A percentile compares a stretch with the other conserved stretches of the same genome.
Conservation (phyloP, 2,888 invertebrate genomes). For the Andrena haemorrhoa region DNA sequence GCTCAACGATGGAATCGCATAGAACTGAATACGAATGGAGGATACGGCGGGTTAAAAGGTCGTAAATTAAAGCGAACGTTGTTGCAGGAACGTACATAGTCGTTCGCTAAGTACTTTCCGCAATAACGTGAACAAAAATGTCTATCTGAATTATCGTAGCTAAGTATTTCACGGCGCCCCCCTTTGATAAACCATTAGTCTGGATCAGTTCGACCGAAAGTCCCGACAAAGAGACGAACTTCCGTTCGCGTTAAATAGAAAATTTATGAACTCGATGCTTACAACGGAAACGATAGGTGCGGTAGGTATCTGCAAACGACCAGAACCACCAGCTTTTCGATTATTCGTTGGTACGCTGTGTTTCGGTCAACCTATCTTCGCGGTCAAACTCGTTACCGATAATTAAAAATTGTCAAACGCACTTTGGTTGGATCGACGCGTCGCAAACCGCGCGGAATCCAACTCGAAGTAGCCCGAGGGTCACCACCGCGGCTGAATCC, state of each 20-base stretch:
- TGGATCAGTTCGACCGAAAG: constrained; percentile 3
- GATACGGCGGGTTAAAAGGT: neutral
- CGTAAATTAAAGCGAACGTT: neutral
- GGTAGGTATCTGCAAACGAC: constrained; percentile 17
- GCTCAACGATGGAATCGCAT: no score
- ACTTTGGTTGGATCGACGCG: constrained; percentile 75
- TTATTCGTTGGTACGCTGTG: constrained; percentile 60
- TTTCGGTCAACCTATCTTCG: constrained; percentile 65
- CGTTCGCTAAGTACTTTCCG: neutral
- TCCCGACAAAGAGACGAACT: constrained; percentile 40
- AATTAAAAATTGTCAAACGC: constrained; percentile 84
- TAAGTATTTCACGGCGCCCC: constrained; percentile 22
- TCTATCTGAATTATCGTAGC: neutral
- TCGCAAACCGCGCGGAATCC: constrained; percentile 71
- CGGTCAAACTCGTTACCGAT: constrained; percentile 77
- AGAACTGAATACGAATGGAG: no score
- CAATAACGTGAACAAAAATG: constrained; percentile 6
- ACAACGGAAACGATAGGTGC: constrained; percentile 47
- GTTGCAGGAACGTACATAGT: no score
- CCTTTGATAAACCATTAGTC: constrained; percentile 31
- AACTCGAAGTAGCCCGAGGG: constrained; percentile 76
- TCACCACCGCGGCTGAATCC: constrained; percentile 68
- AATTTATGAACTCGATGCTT: constrained; percentile 52
- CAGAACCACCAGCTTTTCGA: constrained; percentile 54
- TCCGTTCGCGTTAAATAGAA: constrained; percentile 32